These are phyloP conservation scores for Mirounga angustirostris DNA, from an alignment of 2,113 vertebrate species.

Conservation along the genomic window DNA sequence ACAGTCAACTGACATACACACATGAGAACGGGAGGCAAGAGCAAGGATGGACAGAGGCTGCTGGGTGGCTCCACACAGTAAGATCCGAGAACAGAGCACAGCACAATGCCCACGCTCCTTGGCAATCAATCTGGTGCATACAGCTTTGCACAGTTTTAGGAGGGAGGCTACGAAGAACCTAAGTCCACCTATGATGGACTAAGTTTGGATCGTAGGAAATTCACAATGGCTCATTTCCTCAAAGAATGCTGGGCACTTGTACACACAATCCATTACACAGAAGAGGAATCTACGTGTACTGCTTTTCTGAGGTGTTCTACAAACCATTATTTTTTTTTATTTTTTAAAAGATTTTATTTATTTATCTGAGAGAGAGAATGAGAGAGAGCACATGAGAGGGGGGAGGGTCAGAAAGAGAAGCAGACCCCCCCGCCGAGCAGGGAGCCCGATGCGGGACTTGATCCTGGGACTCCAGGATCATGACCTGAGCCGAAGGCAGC, in stretches of 20 bases:
- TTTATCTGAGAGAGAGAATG: too few species aligned
- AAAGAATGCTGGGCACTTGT: neutral
- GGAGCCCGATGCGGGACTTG: too few species aligned
- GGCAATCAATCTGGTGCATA: neutral
- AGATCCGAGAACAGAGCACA: neutral
- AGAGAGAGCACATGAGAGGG: too few species aligned
- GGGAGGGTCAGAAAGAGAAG: too few species aligned
- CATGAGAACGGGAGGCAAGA: neutral
- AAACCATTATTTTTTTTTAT: neutral
- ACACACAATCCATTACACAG: neutral
- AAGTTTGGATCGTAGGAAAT: neutral
- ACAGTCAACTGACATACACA: neutral
- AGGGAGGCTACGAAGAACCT: neutral
- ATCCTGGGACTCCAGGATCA: too few species aligned
- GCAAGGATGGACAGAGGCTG: neutral
- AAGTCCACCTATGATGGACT: neutral
- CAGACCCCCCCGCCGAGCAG: too few species aligned
- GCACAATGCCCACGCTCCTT: conserved; percentile 49
- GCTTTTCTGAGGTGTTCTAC: neutral
- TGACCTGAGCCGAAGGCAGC: too few species aligned
- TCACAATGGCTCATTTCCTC: neutral
- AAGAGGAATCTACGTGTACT: neutral
- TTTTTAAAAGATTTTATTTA: too few species aligned
- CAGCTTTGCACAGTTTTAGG: neutral
- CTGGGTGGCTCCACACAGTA: neutral